Percentiles rank a stretch among this genome's conserved stretches.
phyloP scores from a whole-genome alignment of 1,140 invertebrate genomes.

The Streblospio benedicti region DNA sequence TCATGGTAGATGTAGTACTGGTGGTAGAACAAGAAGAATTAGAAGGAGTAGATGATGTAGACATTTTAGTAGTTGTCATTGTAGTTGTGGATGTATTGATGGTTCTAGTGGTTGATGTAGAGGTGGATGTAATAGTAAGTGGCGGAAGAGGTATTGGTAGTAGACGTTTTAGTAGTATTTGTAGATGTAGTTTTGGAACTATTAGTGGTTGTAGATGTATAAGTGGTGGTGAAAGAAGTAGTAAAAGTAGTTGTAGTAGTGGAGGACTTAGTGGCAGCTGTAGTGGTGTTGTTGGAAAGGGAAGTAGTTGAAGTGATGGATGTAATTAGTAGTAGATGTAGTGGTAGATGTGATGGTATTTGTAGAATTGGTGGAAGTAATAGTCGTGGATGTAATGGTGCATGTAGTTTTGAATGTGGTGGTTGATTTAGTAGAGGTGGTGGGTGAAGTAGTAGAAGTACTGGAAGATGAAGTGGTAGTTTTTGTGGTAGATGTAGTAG shows the following conservation, averaged over 20 bases:
- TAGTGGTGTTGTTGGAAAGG: too few species aligned
- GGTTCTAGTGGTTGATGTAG: background rate
- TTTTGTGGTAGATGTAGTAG: background rate
- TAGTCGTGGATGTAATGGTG: background rate
- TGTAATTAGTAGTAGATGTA: too few species aligned
- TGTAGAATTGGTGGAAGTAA: background rate
- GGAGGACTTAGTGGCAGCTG: background rate
- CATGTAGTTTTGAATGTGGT: background rate
- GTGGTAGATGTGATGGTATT: too few species aligned
- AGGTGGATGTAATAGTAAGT: constrained; percentile 1
- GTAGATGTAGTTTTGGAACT: background rate
- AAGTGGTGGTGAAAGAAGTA: background rate
- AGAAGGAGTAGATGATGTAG: background rate
- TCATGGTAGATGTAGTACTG: background rate
- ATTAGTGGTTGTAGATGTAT: background rate
- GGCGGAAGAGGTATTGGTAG: too few species aligned
- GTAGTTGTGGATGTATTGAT: background rate
- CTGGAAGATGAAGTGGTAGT: too few species aligned
- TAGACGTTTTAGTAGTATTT: background rate
- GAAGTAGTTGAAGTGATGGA: too few species aligned
- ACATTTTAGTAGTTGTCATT: background rate
- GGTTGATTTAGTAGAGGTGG: background rate
- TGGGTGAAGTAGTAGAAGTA: background rate
- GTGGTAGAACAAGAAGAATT: background rate
- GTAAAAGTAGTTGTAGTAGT: background rate